Base-by-base conservation (phyloP, 2,888 invertebrate species). In the Phengaris arion region DNA sequence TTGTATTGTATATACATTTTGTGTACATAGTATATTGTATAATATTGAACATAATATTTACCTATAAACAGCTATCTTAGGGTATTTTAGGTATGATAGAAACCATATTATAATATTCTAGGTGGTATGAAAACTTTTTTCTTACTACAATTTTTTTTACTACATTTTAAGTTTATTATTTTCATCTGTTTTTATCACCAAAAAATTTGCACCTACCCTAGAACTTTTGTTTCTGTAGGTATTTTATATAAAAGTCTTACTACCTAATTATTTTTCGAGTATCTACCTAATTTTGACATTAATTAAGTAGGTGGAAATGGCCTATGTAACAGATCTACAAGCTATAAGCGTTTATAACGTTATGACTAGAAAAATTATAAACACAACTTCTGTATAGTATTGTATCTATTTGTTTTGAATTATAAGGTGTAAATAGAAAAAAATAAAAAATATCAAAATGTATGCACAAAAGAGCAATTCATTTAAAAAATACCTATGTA, bases 1-100 rank as follows among this genome's bases (percentile, higher is more conserved):
- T 82, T 83, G 81, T 78, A 81, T 82, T 89, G 88, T 88, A 88
- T 77, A 89, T 89, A 88, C 35, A 76, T 82, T 82, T 82, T 78
- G 35, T 84, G 82, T 90, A 88, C 86, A 87, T 80, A 88, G 1
- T 85, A 84, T 77, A 83, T 77, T 89, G 86, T 89, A 88, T 83
- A 89, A 86, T 84, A 81, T 81, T 84, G 78, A 81, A 79, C 82
- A 81, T 80, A 81, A 80, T 81, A 82, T 81, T 82, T 82, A 83
- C 80, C 78, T 81, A 80, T 78, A 79, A 81, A 80, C 22, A 22
- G 22, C 79, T 81, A 80, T 75, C 77, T 83, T 81, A 80, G 79
- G 75, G 68, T 80, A 80, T 78, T 79, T 78, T 80, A 81, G 77
- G 77, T 81, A 80, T 74, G 64, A 72, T 81, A 81, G 78, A 68